Conservation (phyloP, 2,113 vertebrate species). For the Geococcyx californianus region DNA sequence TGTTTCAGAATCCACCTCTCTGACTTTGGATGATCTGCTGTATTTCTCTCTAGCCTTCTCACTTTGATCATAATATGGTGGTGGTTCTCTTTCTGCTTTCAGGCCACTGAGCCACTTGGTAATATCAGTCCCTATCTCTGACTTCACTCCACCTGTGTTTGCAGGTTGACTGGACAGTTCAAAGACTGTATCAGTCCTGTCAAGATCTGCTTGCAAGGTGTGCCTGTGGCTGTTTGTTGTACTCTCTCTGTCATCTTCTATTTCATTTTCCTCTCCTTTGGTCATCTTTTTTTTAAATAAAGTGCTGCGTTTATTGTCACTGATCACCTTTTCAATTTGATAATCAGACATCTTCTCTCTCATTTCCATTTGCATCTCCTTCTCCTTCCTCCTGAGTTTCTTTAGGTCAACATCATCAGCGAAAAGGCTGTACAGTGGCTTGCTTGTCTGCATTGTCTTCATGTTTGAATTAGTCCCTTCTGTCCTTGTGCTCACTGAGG, state of each 20-base stretch:
- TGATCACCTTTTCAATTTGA: slow-evolving; percentile 88
- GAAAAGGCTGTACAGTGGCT: slow-evolving; percentile 91
- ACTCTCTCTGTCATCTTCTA: slow-evolving; percentile 48
- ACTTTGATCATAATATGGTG: slow-evolving; percentile 41
- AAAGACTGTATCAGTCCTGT: slow-evolving; percentile 52
- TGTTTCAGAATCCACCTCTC: slow-evolving; percentile 68
- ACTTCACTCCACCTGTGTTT: slow-evolving; percentile 8
- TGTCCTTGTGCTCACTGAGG: neutral
- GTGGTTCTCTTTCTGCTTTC: slow-evolving; percentile 76
- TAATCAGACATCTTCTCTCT: slow-evolving; percentile 88
- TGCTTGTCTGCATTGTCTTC: slow-evolving; percentile 85
- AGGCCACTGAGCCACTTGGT: slow-evolving; percentile 87
- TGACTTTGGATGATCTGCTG: slow-evolving; percentile 66
- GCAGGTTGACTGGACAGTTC: slow-evolving; percentile 62
- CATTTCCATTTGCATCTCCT: slow-evolving; percentile 87
- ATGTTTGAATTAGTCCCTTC: slow-evolving; percentile 53
- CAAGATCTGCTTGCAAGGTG: slow-evolving; percentile 40
- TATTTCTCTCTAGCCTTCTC: slow-evolving; percentile 73
- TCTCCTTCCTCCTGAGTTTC: slow-evolving; percentile 87
- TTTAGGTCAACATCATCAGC: slow-evolving; percentile 88
- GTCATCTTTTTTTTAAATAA: slow-evolving; percentile 93
- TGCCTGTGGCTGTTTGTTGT: slow-evolving; percentile 16
- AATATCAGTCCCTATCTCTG: slow-evolving; percentile 73
- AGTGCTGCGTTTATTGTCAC: slow-evolving; percentile 91
- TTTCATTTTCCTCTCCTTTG: slow-evolving; percentile 74